Evolutionary conservation across 2,113 vertebrate genomes (phyloP).

Genomic region (Mirza zaza): DNA sequence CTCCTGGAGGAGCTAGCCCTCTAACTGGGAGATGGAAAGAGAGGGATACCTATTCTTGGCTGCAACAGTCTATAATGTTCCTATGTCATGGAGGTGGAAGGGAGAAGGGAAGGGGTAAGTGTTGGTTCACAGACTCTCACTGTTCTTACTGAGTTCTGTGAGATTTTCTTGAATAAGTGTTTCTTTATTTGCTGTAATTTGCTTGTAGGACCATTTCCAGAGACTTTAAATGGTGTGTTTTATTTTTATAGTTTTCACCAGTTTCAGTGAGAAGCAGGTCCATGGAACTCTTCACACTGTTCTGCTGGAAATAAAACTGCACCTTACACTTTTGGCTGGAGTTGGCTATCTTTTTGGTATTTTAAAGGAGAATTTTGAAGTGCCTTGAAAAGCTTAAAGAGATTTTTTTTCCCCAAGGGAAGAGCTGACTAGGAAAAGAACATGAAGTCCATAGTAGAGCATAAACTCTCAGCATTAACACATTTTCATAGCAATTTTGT

Average conservation of each 20-base stretch:
- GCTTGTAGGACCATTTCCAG: background rate
- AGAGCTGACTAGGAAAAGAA: background rate
- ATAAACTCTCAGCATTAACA: background rate
- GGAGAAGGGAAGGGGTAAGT: background rate
- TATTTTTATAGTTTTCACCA: background rate
- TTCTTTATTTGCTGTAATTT: background rate
- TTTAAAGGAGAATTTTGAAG: conserved; percentile 25
- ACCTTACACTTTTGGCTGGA: background rate
- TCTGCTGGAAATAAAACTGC: background rate
- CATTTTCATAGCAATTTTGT: conserved; percentile 10
- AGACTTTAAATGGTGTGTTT: background rate
- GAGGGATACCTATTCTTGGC: background rate
- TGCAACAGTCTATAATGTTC: background rate
- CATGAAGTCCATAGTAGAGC: background rate
- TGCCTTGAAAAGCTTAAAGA: background rate
- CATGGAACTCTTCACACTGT: background rate
- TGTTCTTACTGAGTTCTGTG: background rate
- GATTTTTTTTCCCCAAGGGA: background rate
- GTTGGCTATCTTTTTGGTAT: background rate
- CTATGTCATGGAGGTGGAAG: background rate
- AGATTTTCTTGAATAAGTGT: background rate
- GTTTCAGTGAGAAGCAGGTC: background rate
- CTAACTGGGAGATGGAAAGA: background rate
- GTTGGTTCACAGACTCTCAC: background rate
- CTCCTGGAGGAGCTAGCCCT: background rate